Evolutionary conservation across 2,888 invertebrate genomes (phyloP), one percentile per base, ranked within the genome.

Genomic region (Acrobasis consociella): DNA sequence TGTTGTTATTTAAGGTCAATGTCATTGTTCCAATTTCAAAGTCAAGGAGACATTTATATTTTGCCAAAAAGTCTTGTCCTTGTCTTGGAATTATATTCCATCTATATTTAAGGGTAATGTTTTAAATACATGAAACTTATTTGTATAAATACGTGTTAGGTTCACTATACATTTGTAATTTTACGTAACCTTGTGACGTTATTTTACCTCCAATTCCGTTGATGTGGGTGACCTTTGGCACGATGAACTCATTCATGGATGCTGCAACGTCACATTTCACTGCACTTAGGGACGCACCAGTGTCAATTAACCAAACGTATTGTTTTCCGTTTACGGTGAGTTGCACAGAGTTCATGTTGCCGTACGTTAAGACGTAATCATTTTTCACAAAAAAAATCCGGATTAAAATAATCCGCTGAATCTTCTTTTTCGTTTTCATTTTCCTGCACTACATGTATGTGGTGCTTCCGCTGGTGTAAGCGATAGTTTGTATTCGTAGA

Each of bases 11-110:
- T 10, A 16, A 56, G 15, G 16, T 56, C 15, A 56, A 56, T 13
- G 55, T 56, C 55, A 56, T 37, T 38, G 55, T 56, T 56, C 13
- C 55, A 10, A 16, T 56, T 56, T 56, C 55, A 56, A 37, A 39
- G 16, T 56, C 38, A 42, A 56, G 16, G 5, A 53, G 31, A 37
- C 53, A 53, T 38, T 53, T 53, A 38, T 53, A 53, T 53, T 53
- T 50, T 53, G 7, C 15, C 37, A 53, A 53, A 37, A 37, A 53
- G 53, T 53, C 38, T 53, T 53, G 53, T 17, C 38, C 53, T n/a
- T n/a, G n/a, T n/a, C n/a, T n/a, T n/a, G n/a, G n/a, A n/a, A n/a
- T n/a, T 53, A 53, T 22, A 22, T 37, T 53, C 31, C 31, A 37
- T 53, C 53, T 11, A 53, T 37, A 10, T 53, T 31, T 10, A 53